Base-by-base conservation (phyloP, 2,888 invertebrate genomes). In the Andrena dorsata region DNA sequence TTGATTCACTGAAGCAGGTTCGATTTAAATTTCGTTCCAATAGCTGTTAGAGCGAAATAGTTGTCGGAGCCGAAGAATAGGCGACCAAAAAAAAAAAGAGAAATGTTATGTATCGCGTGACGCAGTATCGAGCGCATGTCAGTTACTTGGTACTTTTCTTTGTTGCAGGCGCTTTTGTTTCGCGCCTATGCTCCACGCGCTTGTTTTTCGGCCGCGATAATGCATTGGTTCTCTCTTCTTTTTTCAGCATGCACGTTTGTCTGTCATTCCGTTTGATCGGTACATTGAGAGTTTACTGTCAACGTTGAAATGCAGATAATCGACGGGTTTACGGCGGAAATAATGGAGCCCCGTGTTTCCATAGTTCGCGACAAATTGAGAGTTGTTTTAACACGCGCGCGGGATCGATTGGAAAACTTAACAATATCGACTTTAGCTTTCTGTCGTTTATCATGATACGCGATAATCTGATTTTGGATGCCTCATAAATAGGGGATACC, bases 21-120 rank as follows among this genome's bases (percentile, higher is more conserved):
- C 63, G 64, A 79, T 69, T 76, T 64, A 76, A 76, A 76, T 76
- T 66, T 75, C 7, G 23, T 41, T n/a, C 41, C 20, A 28, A 13
- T n/a, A 8, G 35, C 26, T 23, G 64, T 26, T 64, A 23, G 1
- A 49, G 30, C 35, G 56, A 56, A 68, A 69, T 53, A 35, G 56
- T 23, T n/a, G 20, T 13, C 47, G 47, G 13, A 28, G 16, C 32
- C 30, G 53, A 63, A 68, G 75, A 76, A 68, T 76, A 28, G 16
- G 49, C 2, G 20, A 8, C n/a, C 20, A 32, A 20, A 74, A 58
- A 51, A 7, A 6, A 10, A n/a, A 20, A 8, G 58, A 10, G 49
- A 76, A 30, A 49, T 28, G 30, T 65, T 28, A 32, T 51, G 61
- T 51, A 49, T 63, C 53, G n/a, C 13, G n/a, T 3, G 53, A 66